Evolutionary conservation across 2,113 vertebrate species (phyloP).

Genomic region (Gobio gobio): DNA sequence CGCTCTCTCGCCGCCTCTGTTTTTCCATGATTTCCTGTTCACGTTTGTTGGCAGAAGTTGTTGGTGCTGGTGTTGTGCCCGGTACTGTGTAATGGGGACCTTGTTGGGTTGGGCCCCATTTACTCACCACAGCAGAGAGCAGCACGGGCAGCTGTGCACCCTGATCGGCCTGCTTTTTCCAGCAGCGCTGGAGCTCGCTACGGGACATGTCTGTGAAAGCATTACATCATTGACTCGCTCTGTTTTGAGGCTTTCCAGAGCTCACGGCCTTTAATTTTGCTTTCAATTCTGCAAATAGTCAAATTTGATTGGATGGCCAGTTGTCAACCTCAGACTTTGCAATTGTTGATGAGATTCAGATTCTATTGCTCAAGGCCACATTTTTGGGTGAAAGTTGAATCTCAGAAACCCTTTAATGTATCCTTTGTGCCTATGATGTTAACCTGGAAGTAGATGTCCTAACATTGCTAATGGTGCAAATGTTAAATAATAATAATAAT

Average conservation of each 20-base stretch:
- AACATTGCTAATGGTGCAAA: background rate
- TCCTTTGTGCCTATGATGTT: background rate
- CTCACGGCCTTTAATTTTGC: conserved; percentile 33
- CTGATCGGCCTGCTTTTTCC: conserved; percentile 63
- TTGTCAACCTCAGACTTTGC: background rate
- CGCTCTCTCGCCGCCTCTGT: conserved; percentile 39
- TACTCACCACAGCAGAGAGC: conserved; percentile 46
- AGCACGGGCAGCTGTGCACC: conserved; percentile 40
- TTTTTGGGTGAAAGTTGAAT: background rate
- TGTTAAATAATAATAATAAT: no score
- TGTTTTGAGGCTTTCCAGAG: conserved; percentile 59
- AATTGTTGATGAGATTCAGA: conserved; percentile 16
- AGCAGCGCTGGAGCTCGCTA: conserved; percentile 54
- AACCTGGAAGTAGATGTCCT: background rate
- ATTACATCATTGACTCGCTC: conserved; percentile 62
- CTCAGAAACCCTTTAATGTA: background rate
- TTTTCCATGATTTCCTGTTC: conserved; percentile 58
- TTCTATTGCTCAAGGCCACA: background rate
- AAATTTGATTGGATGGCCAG: background rate
- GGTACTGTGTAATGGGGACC: conserved; percentile 62
- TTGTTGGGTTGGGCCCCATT: conserved; percentile 54
- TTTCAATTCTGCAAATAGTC: background rate
- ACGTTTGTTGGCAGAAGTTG: conserved; percentile 49
- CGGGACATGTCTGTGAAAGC: conserved; percentile 58
- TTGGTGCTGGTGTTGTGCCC: conserved; percentile 52